phyloP scores from a whole-genome alignment of 1,140 invertebrate species.

The Magallana ariakensis region DNA sequence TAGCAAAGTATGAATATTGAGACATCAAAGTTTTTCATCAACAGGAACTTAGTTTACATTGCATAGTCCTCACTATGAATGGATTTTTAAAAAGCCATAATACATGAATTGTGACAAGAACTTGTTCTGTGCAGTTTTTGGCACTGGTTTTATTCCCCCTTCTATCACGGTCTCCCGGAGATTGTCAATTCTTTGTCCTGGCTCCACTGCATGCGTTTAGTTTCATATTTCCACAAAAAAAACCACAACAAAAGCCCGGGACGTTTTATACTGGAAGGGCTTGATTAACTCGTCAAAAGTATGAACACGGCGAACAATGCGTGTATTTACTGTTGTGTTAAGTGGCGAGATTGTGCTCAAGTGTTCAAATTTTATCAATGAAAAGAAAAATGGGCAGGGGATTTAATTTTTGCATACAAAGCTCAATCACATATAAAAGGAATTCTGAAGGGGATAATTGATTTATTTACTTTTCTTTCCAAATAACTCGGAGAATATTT shows the following conservation, averaged over 20 bases:
- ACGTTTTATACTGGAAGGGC: neutral
- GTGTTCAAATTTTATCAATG: constrained; percentile 33
- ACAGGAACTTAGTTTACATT: too few species aligned
- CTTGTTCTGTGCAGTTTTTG: too few species aligned
- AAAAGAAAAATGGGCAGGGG: constrained; percentile 1
- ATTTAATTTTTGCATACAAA: neutral
- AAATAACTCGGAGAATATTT: neutral
- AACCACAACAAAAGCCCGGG: neutral
- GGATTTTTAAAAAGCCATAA: too few species aligned
- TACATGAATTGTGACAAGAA: too few species aligned
- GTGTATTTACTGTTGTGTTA: neutral
- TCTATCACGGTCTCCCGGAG: neutral
- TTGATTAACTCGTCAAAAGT: constrained; percentile 21
- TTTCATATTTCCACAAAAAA: neutral
- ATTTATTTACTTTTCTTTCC: neutral
- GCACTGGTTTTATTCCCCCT: too few species aligned
- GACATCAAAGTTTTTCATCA: too few species aligned
- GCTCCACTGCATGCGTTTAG: neutral
- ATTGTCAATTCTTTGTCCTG: neutral
- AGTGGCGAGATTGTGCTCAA: neutral
- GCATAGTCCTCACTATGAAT: too few species aligned
- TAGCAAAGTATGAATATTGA: too few species aligned
- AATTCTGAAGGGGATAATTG: neutral
- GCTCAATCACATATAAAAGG: neutral
- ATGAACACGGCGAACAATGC: neutral